phyloP scores from a whole-genome alignment of 2,113 vertebrate genomes.

The Meriones unguiculatus region DNA sequence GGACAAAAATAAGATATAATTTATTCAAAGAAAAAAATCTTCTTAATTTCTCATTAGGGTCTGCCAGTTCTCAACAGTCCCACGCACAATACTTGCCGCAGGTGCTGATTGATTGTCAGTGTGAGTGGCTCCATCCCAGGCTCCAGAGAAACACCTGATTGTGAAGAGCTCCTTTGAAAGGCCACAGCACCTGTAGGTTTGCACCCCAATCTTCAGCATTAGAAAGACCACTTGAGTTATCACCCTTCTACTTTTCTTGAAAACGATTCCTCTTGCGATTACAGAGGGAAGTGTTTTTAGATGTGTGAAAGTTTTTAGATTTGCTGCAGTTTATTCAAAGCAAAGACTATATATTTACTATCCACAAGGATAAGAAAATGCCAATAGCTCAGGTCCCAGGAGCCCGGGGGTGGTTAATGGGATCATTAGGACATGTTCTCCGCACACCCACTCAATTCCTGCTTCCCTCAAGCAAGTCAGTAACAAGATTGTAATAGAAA shows the following conservation, averaged over 20 bases:
- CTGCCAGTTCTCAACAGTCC: not conserved
- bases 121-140: rapidly evolving
- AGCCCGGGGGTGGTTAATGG: not conserved
- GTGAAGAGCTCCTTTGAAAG: not conserved
- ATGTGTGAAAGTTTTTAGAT: not conserved
- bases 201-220: too few species aligned
- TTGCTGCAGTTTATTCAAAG: not conserved
- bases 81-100: not conserved
- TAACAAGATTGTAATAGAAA: constrained; percentile 8
- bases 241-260: not conserved
- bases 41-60: not conserved
- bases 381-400: not conserved
- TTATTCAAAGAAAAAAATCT: not conserved
- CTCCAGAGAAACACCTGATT: not conserved
- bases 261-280: not conserved
- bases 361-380: not conserved
- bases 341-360: not conserved
- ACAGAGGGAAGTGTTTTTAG: not conserved
- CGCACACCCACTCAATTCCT: not conserved
- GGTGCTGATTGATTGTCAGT: not conserved
- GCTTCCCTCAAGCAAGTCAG: not conserved
- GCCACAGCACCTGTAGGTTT: too few species aligned
- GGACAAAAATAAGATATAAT: not conserved
- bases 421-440: not conserved
- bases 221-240: not conserved